Conservation (phyloP, 2,113 vertebrate species). For the Lepus europaeus region DNA sequence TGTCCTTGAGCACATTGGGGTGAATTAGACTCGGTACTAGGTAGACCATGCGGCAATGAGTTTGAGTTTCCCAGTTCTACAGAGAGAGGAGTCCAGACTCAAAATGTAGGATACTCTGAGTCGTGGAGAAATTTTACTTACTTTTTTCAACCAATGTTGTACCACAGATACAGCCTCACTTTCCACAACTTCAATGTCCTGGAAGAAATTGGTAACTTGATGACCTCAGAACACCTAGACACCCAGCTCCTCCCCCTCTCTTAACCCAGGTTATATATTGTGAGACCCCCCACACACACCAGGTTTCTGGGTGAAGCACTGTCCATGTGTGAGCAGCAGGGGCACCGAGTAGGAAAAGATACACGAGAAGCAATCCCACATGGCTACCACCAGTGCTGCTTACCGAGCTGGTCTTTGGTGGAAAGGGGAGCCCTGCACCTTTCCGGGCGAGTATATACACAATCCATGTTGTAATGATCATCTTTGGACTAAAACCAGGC, state of each 20-base stretch:
- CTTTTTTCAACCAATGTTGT: slow-evolving; percentile 77
- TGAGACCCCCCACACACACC: not conserved
- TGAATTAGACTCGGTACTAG: not conserved
- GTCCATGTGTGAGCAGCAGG: not conserved
- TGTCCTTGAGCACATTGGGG: not conserved
- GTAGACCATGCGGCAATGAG: not conserved
- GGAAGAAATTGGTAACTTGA: slow-evolving; percentile 35
- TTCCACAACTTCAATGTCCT: slow-evolving; percentile 71
- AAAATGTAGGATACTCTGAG: not conserved
- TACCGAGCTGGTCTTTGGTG: slow-evolving; percentile 17
- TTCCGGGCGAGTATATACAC: slow-evolving; percentile 56
- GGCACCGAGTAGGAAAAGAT: not conserved
- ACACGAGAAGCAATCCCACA: not conserved
- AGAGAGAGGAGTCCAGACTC: not conserved
- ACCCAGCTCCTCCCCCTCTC: not conserved
- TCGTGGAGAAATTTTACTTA: slow-evolving; percentile 58
- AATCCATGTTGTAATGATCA: slow-evolving; percentile 85
- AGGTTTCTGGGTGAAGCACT: no score
- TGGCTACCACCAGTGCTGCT: not conserved
- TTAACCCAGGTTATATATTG: not conserved
- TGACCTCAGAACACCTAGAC: not conserved
- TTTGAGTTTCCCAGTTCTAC: not conserved
- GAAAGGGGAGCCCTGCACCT: not conserved
- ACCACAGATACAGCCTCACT: slow-evolving; percentile 54
- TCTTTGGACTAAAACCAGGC: slow-evolving; percentile 50